Percentiles rank a stretch among this genome's conserved stretches.
phyloP scores from a whole-genome alignment of 2,888 invertebrate genomes.

The Acleris sparsana region DNA sequence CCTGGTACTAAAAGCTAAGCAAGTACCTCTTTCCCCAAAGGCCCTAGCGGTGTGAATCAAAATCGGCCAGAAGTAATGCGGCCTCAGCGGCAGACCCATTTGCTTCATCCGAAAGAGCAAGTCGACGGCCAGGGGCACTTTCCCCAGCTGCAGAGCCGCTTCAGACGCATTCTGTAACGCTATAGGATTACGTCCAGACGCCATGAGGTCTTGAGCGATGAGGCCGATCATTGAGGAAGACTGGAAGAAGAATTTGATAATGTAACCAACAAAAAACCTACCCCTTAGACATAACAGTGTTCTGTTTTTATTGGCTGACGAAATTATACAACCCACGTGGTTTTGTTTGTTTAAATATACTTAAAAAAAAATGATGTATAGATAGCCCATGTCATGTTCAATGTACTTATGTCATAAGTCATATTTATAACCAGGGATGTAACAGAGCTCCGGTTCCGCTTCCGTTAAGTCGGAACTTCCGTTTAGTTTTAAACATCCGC shows the following conservation, averaged over 20 bases:
- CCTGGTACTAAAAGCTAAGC: not conserved
- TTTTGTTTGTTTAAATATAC: no score
- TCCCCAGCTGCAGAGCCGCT: slow-evolving; percentile 76
- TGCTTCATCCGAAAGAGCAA: slow-evolving; percentile 74
- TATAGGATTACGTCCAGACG: slow-evolving; percentile 73
- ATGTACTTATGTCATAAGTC: no score
- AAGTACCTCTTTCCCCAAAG: slow-evolving; percentile 78
- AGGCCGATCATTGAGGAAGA: slow-evolving; percentile 69
- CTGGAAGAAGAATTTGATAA: slow-evolving; percentile 51
- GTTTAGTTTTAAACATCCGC: no score
- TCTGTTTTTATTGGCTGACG: no score
- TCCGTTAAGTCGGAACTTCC: no score
- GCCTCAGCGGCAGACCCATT: slow-evolving; percentile 68
- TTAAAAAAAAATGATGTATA: no score
- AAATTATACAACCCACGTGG: no score
- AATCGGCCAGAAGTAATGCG: slow-evolving; percentile 88
- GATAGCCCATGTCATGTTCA: no score
- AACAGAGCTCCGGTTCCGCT: no score
- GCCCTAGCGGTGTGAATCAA: slow-evolving; percentile 73
- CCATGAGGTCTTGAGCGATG: slow-evolving; percentile 73
- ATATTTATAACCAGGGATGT: no score
- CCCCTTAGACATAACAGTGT: no score
- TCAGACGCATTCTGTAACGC: slow-evolving; percentile 80
- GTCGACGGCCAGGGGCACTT: slow-evolving; percentile 69
- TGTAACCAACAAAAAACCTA: no score